A percentile compares a stretch with the other conserved stretches of the same genome.
Conservation (phyloP, 2,113 vertebrate species). For the Trogon surrucura region DNA sequence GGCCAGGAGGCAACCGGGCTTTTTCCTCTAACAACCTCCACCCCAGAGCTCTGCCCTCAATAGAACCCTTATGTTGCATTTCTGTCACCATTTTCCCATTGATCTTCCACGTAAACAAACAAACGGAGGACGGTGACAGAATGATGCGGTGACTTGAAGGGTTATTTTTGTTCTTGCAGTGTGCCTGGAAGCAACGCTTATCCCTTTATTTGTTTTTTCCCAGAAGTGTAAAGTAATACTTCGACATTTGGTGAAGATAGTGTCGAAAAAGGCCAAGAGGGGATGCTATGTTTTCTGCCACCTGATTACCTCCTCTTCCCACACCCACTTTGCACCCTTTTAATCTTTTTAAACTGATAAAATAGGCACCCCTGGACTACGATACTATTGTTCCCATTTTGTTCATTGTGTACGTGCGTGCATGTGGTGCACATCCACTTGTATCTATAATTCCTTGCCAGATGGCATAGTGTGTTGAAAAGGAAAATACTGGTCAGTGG, state of each 20-base stretch:
- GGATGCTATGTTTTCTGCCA: not conserved
- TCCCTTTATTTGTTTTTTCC: not conserved
- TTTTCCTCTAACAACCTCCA: constrained; percentile 7
- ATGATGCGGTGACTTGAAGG: constrained; percentile 5
- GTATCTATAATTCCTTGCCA: not conserved
- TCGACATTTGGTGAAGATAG: not conserved
- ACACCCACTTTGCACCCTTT: not conserved
- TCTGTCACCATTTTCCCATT: constrained; percentile 21
- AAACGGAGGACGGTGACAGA: constrained; percentile 20
- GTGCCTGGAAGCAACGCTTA: not conserved
- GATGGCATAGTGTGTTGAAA: not conserved
- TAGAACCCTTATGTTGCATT: not conserved
- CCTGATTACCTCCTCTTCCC: not conserved
- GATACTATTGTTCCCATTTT: not conserved
- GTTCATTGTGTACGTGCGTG: not conserved
- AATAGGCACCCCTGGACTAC: not conserved
- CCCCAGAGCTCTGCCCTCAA: not conserved
- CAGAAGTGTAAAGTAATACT: not conserved
- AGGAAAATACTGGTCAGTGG: not conserved
- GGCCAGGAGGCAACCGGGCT: constrained; percentile 45
- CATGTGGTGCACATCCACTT: not conserved
- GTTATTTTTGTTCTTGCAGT: not conserved
- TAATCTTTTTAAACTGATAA: not conserved
- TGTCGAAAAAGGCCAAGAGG: not conserved
- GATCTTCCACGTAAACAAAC: constrained; percentile 54